These are phyloP conservation scores for Limanda limanda DNA, from an alignment of 2,113 vertebrate genomes.

Conservation along the genomic window DNA sequence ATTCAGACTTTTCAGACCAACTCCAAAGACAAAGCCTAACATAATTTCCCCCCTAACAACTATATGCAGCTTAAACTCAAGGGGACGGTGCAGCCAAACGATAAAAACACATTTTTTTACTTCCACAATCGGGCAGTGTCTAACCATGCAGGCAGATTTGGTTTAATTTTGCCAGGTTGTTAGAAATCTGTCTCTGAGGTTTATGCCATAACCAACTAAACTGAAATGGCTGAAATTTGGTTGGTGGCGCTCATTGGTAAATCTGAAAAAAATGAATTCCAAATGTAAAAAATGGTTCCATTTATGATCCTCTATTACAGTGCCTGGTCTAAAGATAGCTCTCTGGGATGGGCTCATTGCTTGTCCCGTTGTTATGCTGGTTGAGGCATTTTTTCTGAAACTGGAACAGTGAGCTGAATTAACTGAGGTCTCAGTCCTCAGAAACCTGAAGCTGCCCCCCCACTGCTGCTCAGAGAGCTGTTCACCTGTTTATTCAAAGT, in stretches of 20 bases:
- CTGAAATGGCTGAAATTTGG: background rate
- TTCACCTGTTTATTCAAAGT: background rate
- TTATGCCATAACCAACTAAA: background rate
- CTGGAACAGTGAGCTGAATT: too few relatives aligned
- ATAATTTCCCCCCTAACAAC: background rate
- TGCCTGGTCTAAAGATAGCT: background rate
- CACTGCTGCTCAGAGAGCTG: background rate
- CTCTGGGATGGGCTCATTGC: background rate
- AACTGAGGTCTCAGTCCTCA: background rate
- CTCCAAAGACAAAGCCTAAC: slow-evolving; percentile 18
- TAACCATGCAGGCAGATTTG: background rate
- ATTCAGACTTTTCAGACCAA: slow-evolving; percentile 18
- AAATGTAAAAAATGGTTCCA: background rate
- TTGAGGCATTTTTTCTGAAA: too few relatives aligned
- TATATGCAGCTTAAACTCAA: slow-evolving; percentile 10
- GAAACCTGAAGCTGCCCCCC: too few relatives aligned
- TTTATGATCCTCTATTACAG: background rate
- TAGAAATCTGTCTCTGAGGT: background rate
- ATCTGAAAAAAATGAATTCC: background rate
- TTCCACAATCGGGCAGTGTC: background rate
- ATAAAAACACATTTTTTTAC: slow-evolving; percentile 6
- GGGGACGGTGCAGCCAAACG: slow-evolving; percentile 8
- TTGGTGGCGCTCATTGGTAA: background rate
- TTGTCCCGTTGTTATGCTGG: background rate
- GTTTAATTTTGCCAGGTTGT: background rate